These are phyloP conservation scores for Ephydatia muelleri DNA, from an alignment of 37 sponge, comb jelly and placozoan species.

Conservation along the genomic window DNA sequence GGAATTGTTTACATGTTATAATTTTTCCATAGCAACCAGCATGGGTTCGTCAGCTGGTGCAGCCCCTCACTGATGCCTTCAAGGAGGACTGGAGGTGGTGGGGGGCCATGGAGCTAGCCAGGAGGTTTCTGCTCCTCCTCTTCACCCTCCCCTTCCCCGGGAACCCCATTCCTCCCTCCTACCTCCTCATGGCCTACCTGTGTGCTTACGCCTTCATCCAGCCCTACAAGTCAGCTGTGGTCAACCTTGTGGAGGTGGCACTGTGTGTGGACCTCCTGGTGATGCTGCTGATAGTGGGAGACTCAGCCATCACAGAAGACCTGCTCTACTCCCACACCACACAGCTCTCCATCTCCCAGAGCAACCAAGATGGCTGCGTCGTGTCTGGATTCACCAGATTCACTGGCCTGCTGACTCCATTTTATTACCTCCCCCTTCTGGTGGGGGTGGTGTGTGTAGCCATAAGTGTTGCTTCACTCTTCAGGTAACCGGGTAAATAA, in stretches of 20 bases:
- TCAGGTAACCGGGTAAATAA: too few species aligned
- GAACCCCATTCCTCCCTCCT: slow-evolving; percentile 8
- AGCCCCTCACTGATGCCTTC: slow-evolving; percentile 26
- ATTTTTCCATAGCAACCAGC: neutral
- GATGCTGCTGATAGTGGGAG: slow-evolving; percentile 32
- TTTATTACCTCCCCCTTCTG: slow-evolving; percentile 63
- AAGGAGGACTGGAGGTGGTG: slow-evolving; percentile 60
- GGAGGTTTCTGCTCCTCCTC: slow-evolving; percentile 55
- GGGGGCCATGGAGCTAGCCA: slow-evolving; percentile 50
- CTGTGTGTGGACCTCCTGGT: slow-evolving; percentile 28
- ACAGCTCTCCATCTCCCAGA: neutral
- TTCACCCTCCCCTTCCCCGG: slow-evolving; percentile 47
- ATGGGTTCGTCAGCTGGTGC: neutral
- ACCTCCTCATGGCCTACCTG: slow-evolving; percentile 14
- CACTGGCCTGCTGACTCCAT: slow-evolving; percentile 16
- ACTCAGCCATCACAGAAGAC: slow-evolving; percentile 12
- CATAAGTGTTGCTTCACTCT: neutral
- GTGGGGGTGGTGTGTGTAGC: slow-evolving; percentile 17
- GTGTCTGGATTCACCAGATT: slow-evolving; percentile 23
- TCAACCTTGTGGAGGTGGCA: slow-evolving; percentile 39
- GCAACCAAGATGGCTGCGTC: neutral
- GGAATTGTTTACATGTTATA: slow-evolving; percentile 4
- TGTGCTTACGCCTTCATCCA: slow-evolving; percentile 38
- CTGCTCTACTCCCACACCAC: neutral
- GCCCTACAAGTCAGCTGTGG: slow-evolving; percentile 38